Evolutionary conservation across 2,113 vertebrate genomes (phyloP), one percentile per base, ranked within the genome.

Genomic region (Hemichromis elongatus): DNA sequence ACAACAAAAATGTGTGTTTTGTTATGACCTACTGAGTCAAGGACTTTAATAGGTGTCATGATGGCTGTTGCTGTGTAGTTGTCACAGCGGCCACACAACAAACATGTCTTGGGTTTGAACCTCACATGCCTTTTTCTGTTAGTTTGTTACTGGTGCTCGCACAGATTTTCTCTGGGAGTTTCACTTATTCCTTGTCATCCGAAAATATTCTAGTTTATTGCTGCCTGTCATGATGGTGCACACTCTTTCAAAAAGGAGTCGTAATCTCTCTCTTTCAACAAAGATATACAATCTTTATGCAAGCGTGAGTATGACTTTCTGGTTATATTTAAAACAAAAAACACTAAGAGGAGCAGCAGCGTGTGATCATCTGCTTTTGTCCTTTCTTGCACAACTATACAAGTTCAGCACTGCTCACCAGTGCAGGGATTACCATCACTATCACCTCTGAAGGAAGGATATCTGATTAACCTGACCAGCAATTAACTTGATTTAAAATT

Each of bases 111-210:
- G 33, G 33, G 61, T 40, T 40, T 66, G 61, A 66, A 14, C 7
- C 7, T n/a, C 1, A 1, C 7, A 42, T 0, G 2, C 7, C 21
- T 42, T 21, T 68, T 37, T 2, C 0, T 24, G 21, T 70, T 24
- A 66, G 33, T 40, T 42, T 42, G 63, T 26, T 42, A 14, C n/a
- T 9, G 37, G 21, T 42, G 37, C 37, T 0, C 21, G 0, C 19
- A 40, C 35, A 68, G 37, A 68, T 26, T 68, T 70, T 68, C 21
- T 68, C 37, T 45, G 63, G 37, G 37, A 42, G 42, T 68, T 68
- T 42, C 3, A 68, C 12, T 68, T 42, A 24, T 42, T 68, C 63
- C 40, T 40, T 63, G 37, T 68, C 35, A 68, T 42, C 11, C 8
- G 35, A 68, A 42, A 68, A 68, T 68, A 42, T 68, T 40, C n/a